Base-by-base conservation (phyloP, 2,888 invertebrate genomes). In the Mongoloraphidia duomilia region DNA sequence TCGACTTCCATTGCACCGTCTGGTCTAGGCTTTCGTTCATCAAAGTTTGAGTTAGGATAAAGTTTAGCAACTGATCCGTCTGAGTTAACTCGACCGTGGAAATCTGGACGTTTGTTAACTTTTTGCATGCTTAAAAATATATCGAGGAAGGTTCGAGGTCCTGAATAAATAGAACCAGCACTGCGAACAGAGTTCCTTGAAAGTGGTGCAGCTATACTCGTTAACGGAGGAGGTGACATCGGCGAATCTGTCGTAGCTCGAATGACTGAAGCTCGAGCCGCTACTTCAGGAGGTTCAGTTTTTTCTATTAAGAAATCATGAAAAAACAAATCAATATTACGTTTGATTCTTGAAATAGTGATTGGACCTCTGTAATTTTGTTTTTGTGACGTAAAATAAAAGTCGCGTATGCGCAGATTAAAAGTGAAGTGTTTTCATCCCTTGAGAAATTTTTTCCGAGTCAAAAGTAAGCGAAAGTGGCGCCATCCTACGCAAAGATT, bases 211-310 rank as follows among this genome's bases (percentile, higher is more conserved):
- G 60, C 59, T 44, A 65, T 61, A 50, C 59, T 65, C 1, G 66
- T 54, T 42, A 68, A 51, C 3, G 82, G 79, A 1, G 84, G 84
- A 0, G 89, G 89, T 0, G 90, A 90, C 65, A 89, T 77, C 0
- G 89, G 89, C 0, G 89, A 89, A 64, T 90, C 90, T 0, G 88
- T 87, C 0, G 86, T 87, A 2, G 88, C 84, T 45, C 88, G 70
- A 51, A 82, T 77, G 1, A 80, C 75, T 9, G 76, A 69, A 1
- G 71, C 67, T 39, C 69, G 62, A 41, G 62, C 61, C 10, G 44
- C 43, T 35, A 56, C 42, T 14, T 63, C 62, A 43, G 55, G 51
- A n/a, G 57, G 57, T 33, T 67, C 68, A 39, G 63, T 64, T 49
- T 66, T 67, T 11, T 62, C 62, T 13, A 17, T 17, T 17, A 66